Base-by-base conservation (phyloP, 2,797 vertebrate species). In the Ciconia nigra region DNA sequence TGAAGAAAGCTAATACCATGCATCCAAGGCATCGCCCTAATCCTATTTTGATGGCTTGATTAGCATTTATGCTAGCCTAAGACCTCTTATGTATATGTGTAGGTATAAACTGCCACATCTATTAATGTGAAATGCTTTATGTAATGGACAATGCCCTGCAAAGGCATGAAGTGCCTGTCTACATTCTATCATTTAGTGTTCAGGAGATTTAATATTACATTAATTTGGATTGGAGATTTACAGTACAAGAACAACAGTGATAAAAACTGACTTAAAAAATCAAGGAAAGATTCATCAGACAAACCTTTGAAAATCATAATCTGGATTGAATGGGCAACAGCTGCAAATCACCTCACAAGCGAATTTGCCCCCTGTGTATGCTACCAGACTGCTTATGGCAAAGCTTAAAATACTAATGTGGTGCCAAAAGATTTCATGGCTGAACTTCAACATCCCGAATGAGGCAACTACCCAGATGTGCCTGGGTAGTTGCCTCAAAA, bases 101-200 rank as follows among this genome's bases (percentile, higher is more conserved):
- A 17, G 82, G 8, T 31, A 26, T 13, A 28, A 92, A 16, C 17
- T 21, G 72, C 46, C 52, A 31, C 69, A 55, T 55, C 37, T 52
- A 0, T 24, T 15, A 2, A 3, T 10, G 28, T 1, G 17, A 49
- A 31, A 2, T 14, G 67, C 33, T 94, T 42, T 11, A 0, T 3
- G 1, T 5, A 15, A 13, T 37, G 63, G 35, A 11, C 31, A 25
- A 6, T 22, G 65, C 31, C 83, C 44, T 62, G 70, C 41, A 46
- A 66, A 59, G 79, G 26, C 59, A 24, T 5, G n/a, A 13, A 37
- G 44, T 10, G 13, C 33, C 69, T 35, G 47, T 1, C 49, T 17
- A 1, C 5, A 10, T 49, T 25, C 70, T 44, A 8, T 29, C 46
- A 11, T 3, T 46, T 13, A 6, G 31, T 18, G 54, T 12, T 52